phyloP scores from a whole-genome alignment of 2,797 vertebrate species.

The Enteromius anoplus region DNA sequence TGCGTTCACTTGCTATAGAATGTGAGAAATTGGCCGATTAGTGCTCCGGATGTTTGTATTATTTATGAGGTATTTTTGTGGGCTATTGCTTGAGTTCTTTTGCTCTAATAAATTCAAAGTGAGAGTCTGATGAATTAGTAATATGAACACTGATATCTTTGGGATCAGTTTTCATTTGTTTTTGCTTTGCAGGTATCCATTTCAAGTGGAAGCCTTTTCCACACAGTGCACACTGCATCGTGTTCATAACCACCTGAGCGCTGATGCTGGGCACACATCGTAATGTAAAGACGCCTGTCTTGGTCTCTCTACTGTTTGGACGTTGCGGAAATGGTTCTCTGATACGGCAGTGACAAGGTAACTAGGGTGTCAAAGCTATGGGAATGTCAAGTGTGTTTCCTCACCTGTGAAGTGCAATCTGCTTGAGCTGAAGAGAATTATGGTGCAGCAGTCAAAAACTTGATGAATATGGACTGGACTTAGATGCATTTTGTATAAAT shows the following conservation, averaged over 20 bases:
- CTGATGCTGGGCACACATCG: constrained; percentile 12
- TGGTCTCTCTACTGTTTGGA: constrained; percentile 10
- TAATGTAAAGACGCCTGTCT: neutral
- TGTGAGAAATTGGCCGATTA: neutral
- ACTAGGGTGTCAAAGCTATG: neutral
- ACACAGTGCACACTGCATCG: constrained; percentile 19
- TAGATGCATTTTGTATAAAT: neutral
- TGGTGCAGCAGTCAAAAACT: neutral
- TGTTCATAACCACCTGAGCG: neutral
- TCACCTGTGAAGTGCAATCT: constrained; percentile 3
- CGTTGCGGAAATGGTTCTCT: constrained; percentile 26
- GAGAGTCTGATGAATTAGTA: constrained; percentile 63
- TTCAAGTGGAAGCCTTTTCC: constrained; percentile 47
- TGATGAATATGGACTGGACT: neutral
- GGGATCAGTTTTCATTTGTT: constrained; percentile 62
- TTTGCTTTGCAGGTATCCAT: constrained; percentile 60
- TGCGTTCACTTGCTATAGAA: neutral
- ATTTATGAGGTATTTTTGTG: neutral
- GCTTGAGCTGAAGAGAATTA: neutral
- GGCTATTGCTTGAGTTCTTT: constrained; percentile 6
- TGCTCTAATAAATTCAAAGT: constrained; percentile 52
- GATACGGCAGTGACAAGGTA: constrained; percentile 26
- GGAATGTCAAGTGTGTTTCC: neutral
- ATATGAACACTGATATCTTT: constrained; percentile 51
- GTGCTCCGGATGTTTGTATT: neutral